Base-by-base conservation (phyloP, 2,113 vertebrate species). In the Pleuronectes platessa region DNA sequence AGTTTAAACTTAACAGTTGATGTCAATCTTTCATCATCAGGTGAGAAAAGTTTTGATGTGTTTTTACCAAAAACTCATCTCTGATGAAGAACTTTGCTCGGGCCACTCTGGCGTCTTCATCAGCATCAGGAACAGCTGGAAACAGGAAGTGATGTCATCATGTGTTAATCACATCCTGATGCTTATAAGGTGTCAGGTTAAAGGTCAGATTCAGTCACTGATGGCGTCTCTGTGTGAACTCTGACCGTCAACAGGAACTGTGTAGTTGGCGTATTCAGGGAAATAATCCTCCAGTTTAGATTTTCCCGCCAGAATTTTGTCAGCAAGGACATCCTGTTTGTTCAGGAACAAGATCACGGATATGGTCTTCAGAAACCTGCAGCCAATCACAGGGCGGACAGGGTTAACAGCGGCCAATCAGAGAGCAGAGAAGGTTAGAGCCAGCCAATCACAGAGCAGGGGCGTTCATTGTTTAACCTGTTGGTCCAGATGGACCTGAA, bases 231-330 rank as follows among this genome's bases (percentile, higher is more conserved):
- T 27, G 31, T 31, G 31, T 31, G 27, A 31, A 7, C 5, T 5
- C 27, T 31, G 27, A 31, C 27, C 27, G 27, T 31, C 98, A 83
- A 95, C 93, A 55, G 97, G 95, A 82, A 97, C 93, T 45, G 95
- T 96, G 62, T 99, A 99, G 88, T 96, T 96, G 62, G 80, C 90
- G 2, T 97, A 99, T 83, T 99, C 97, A 0, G 97, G 97, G 80
- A 99, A 99, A 88, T 99, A 99, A 94, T 99, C 98, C 92, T 99
- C 98, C 15, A 99, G 96, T 94, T 97, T 98, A 81, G 97, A 99
- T 87, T 99, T 99, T 75, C 98, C 98, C 26, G 98, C 97, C 91
- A 99, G 89, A 86, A 99, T 97, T 83, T 99, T 99, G 71, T 99
- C 98, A 63, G 97, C 98, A 65, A 99, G 92, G 90, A 99, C 96